Percentiles rank a stretch among this genome's conserved stretches.
phyloP scores from a whole-genome alignment of 2,888 invertebrate species.

The Drosophila tanythrix region DNA sequence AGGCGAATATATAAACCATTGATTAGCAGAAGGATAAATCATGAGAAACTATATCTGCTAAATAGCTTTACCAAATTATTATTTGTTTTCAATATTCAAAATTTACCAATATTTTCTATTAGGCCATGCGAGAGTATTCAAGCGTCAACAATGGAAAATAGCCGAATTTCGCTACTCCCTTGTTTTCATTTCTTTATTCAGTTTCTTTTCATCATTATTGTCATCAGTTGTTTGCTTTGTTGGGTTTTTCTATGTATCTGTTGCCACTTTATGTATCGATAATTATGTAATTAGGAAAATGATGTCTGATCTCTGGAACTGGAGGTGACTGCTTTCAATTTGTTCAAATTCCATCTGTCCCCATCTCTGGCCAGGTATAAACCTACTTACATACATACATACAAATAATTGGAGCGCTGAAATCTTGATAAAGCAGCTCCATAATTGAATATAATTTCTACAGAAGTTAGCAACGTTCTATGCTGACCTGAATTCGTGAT shows the following conservation, averaged over 20 bases:
- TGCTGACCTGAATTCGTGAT: constrained; percentile 62
- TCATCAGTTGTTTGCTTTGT: constrained; percentile 36
- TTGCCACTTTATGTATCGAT: constrained; percentile 57
- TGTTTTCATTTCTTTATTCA: constrained; percentile 10
- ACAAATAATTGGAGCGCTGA: constrained; percentile 70
- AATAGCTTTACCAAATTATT: neutral
- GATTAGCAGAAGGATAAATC: neutral
- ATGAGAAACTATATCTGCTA: neutral
- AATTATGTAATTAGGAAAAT: constrained; percentile 67
- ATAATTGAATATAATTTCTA: constrained; percentile 79
- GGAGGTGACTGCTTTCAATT: constrained; percentile 44
- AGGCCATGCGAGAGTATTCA: constrained; percentile 1
- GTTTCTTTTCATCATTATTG: constrained; percentile 27
- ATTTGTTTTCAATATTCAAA: neutral
- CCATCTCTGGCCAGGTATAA: neutral
- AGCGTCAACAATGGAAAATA: too few species aligned
- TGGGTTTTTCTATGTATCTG: constrained; percentile 26
- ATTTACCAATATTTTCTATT: neutral
- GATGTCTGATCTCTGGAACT: constrained; percentile 39
- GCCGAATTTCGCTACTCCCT: neutral
- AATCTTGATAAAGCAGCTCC: constrained; percentile 71
- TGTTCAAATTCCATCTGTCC: constrained; percentile 26
- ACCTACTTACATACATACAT: neutral
- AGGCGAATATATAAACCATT: neutral
- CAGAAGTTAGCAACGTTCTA: constrained; percentile 63